Conservation (phyloP, 2,888 invertebrate genomes). For the Drosophila rellima region DNA sequence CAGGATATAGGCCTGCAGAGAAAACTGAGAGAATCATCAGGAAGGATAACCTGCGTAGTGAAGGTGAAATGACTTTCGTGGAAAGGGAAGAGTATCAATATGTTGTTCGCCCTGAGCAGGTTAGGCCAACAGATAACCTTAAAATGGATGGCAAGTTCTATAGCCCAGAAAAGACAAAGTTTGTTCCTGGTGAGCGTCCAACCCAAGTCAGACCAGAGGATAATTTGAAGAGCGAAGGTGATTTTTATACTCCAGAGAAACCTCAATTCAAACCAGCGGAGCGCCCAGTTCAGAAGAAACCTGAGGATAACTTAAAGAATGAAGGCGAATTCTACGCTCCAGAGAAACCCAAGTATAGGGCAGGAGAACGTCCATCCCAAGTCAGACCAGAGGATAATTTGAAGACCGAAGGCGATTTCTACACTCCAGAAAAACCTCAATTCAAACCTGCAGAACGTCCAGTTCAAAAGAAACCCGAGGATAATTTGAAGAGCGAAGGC, state of each 20-base stretch:
- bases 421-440: slow-evolving; percentile 83
- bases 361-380: slow-evolving; percentile 55
- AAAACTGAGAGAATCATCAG: slow-evolving; percentile 86
- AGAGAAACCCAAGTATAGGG: slow-evolving; percentile 83
- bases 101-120: slow-evolving; percentile 58
- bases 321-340: slow-evolving; percentile 82
- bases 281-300: slow-evolving; percentile 5
- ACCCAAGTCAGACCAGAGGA: slow-evolving; percentile 86
- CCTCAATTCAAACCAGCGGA: slow-evolving; percentile 34
- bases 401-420: slow-evolving; percentile 86
- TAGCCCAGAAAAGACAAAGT: slow-evolving; percentile 85
- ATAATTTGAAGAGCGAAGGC: too few species aligned
- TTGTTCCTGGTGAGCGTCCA: slow-evolving; percentile 64
- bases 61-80: slow-evolving; percentile 85
- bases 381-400: slow-evolving; percentile 60
- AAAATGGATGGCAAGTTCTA: slow-evolving; percentile 87
- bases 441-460: slow-evolving; percentile 86
- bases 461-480: slow-evolving; percentile 86
- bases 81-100: slow-evolving; percentile 84
- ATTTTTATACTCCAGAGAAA: slow-evolving; percentile 86
- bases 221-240: slow-evolving; percentile 86
- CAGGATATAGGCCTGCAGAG: slow-evolving; percentile 85
- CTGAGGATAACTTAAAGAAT: slow-evolving; percentile 86
- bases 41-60: slow-evolving; percentile 87
- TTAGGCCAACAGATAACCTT: slow-evolving; percentile 87